These are phyloP conservation scores for Stramonita haemastoma DNA, from an alignment of 2,888 invertebrate genomes.

Conservation along the genomic window DNA sequence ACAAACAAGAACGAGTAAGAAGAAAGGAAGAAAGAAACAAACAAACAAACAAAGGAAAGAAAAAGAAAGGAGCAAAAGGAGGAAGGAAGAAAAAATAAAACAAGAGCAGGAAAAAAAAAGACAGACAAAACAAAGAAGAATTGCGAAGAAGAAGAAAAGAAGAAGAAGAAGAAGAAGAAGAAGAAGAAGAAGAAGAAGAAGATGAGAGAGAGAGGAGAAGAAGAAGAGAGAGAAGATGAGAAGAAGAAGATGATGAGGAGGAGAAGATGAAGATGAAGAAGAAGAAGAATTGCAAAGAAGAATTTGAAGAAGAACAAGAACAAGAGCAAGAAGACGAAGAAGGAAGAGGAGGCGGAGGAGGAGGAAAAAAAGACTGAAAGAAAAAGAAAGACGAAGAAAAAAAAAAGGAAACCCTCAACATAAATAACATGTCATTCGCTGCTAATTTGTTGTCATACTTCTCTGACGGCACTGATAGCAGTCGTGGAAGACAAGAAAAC, in stretches of 20 bases:
- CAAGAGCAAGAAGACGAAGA: not conserved
- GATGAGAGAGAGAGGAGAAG: not conserved
- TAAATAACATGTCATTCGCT: too few species aligned
- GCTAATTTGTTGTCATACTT: too few species aligned
- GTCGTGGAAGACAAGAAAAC: too few species aligned
- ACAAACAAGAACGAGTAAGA: not conserved
- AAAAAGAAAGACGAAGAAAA: not conserved
- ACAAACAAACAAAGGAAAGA: not conserved
- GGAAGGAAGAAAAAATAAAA: not conserved
- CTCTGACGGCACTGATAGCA: too few species aligned
- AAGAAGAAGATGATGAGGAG: too few species aligned
- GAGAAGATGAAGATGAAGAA: too few species aligned
- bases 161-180: not conserved
- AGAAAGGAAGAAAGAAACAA: not conserved
- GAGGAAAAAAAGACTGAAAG: too few species aligned
- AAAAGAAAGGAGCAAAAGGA: not conserved
- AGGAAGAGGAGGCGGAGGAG: too few species aligned
- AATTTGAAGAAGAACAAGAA: not conserved
- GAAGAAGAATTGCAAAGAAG: not conserved
- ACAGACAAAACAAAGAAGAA: not conserved
- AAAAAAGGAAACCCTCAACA: too few species aligned
- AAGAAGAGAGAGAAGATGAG: not conserved
- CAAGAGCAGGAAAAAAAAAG: not conserved
- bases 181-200: not conserved
- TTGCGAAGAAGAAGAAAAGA: not conserved